Evolutionary conservation across 2,113 vertebrate genomes (phyloP).

Genomic region (Numenius arquata): DNA sequence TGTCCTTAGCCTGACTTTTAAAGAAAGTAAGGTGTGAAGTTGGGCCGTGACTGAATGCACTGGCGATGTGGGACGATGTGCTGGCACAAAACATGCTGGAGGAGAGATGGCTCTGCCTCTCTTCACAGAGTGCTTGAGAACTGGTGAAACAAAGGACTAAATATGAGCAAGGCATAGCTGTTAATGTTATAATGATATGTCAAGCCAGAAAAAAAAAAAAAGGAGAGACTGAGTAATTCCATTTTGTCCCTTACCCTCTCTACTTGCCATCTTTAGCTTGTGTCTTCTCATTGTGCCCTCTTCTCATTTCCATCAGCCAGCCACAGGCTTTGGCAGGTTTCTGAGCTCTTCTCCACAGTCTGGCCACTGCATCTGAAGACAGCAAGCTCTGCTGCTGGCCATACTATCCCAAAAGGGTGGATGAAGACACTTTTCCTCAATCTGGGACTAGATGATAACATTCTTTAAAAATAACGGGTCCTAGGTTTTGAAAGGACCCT

Average conservation of each 20-base stretch:
- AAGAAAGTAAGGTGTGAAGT: not conserved
- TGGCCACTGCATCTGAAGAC: not conserved
- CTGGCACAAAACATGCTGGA: not conserved
- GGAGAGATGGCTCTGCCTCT: not conserved
- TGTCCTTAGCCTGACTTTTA: not conserved
- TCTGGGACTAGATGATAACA: not conserved
- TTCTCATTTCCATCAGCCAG: not conserved
- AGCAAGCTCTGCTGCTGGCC: not conserved
- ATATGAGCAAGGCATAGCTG: not conserved
- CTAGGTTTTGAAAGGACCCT: not conserved
- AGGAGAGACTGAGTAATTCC: rapidly evolving
- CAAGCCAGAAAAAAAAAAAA: not conserved
- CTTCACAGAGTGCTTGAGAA: not conserved
- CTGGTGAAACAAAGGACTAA: not conserved
- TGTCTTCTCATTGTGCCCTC: not conserved
- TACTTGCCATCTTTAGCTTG: not conserved
- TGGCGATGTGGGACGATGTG: rapidly evolving
- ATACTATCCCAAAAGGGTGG: rapidly evolving
- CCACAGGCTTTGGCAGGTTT: not conserved
- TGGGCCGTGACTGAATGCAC: rapidly evolving
- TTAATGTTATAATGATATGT: not conserved
- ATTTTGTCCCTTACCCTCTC: not conserved
- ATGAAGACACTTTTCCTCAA: not conserved
- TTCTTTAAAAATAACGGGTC: not conserved
- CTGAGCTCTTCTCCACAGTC: not conserved